Percentiles rank a stretch among this genome's conserved stretches.
Evolutionary conservation across 2,113 vertebrate genomes (phyloP).

Genomic region (Cyprinodon brontotheroides): DNA sequence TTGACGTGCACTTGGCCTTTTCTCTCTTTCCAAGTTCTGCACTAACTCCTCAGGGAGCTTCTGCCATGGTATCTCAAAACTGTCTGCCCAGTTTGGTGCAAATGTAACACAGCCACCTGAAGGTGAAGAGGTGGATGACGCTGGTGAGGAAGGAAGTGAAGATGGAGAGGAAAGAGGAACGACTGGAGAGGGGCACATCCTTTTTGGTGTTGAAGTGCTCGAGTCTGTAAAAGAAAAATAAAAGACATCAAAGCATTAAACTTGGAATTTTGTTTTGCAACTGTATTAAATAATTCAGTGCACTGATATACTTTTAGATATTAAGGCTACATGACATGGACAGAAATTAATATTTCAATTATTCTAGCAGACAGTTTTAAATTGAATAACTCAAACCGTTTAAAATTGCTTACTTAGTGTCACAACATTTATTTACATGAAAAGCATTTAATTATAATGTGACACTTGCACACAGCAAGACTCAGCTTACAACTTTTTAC

Average conservation of each 20-base stretch:
- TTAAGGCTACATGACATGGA: neutral
- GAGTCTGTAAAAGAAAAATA: constrained; percentile 1
- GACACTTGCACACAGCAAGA: too few relatives aligned
- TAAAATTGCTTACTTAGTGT: neutral
- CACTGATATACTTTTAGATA: neutral
- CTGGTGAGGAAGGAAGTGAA: neutral
- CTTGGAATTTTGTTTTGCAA: neutral
- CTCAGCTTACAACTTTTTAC: too few relatives aligned
- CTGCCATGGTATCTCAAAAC: constrained; percentile 2
- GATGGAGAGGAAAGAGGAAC: neutral
- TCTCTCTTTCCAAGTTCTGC: constrained; percentile 26
- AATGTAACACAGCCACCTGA: neutral
- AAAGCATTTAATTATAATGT: neutral
- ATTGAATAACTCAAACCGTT: neutral
- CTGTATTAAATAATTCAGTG: neutral
- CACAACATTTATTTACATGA: neutral
- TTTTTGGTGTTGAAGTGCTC: neutral
- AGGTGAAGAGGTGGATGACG: neutral
- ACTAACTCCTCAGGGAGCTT: neutral
- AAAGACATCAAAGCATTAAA: neutral
- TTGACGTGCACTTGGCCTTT: constrained; percentile 24
- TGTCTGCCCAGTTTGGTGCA: constrained; percentile 1
- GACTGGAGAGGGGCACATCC: neutral
- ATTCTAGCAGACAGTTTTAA: neutral
- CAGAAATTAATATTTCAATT: neutral